phyloP scores from a whole-genome alignment of 1,140 invertebrate species.

The Diprion similis region DNA sequence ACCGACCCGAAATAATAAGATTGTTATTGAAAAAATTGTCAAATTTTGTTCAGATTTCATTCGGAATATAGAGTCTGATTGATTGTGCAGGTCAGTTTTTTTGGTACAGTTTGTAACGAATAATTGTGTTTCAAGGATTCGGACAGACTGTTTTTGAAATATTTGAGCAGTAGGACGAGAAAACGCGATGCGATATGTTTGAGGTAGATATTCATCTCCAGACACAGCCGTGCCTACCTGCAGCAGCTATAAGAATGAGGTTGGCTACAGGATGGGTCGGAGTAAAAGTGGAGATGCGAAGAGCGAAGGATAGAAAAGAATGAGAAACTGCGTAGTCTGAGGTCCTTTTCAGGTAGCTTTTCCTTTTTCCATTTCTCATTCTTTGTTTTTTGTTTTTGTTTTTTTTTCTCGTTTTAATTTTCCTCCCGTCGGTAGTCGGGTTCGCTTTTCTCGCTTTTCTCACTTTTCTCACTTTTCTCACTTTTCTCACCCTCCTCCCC shows the following conservation, averaged over 20 bases:
- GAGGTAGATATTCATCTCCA: too few relatives aligned
- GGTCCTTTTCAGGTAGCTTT: conserved; percentile 4
- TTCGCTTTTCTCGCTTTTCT: too few relatives aligned
- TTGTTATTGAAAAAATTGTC: conserved; percentile 12
- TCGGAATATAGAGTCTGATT: background rate
- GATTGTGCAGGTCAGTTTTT: too few relatives aligned
- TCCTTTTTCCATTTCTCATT: conserved; percentile 14
- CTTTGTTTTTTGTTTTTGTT: conserved; percentile 13
- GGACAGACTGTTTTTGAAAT: background rate
- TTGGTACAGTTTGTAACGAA: too few relatives aligned
- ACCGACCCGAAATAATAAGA: conserved; percentile 7
- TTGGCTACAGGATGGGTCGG: too few relatives aligned
- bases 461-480: conserved; percentile 21
- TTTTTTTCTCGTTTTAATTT: conserved; percentile 21
- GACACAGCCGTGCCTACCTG: too few relatives aligned
- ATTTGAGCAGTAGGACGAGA: background rate
- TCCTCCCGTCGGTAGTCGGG: background rate
- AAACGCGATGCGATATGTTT: too few relatives aligned
- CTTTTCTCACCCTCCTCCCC: conserved; percentile 33
- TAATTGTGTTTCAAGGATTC: background rate
- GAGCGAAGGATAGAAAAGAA: too few relatives aligned
- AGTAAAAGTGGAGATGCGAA: too few relatives aligned
- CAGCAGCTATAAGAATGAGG: too few relatives aligned
- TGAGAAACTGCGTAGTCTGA: background rate
- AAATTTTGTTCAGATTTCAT: background rate